Base-by-base conservation (phyloP, 2,113 vertebrate genomes). In the Nerophis ophidion region DNA sequence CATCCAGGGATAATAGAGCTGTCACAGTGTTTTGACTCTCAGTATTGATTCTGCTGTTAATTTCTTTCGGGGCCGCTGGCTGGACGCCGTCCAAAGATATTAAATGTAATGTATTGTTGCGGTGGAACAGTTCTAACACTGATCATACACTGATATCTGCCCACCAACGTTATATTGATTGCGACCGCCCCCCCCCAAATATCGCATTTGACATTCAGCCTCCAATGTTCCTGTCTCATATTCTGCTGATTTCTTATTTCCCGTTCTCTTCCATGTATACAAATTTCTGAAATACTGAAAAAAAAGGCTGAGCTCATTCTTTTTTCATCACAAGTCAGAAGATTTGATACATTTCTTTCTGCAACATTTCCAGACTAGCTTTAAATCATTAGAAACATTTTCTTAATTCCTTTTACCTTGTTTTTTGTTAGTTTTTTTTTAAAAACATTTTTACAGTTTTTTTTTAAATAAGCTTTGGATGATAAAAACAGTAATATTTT, bases 11-110 rank as follows among this genome's bases (percentile, higher is more conserved):
- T 86, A 86, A 88, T 86, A 74, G 80, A 90, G 84, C 81, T 87
- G 83, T 83, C 87, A 82, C 83, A 72, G 65, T 77, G 74, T 87
- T 90, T 85, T 84, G 84, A 86, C 82, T 81, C 79, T 81, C 78
- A 70, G 75, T 77, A 86, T 88, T 83, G 84, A 86, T 89, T 85
- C 76, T 57, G 68, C 58, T 76, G 85, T 84, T 88, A 89, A 88
- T 88, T 87, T 84, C 88, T 83, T 81, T 60, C 70, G 62, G 79
- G 72, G 67, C 75, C 57, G 50, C 61, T 59, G 63, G 73, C 75
- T 69, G 72, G 72, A 80, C 67, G 68, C 74, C 69, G 75, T 86
- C 74, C 55, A 49, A 80, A 68, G 75, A 82, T 81, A 86, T 82
- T 78, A 84, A 66, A 81, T 56, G 75, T 75, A 76, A 82, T 83